Evolutionary conservation across 2,113 vertebrate genomes (phyloP).

Genomic region (Ardeotis arabs): DNA sequence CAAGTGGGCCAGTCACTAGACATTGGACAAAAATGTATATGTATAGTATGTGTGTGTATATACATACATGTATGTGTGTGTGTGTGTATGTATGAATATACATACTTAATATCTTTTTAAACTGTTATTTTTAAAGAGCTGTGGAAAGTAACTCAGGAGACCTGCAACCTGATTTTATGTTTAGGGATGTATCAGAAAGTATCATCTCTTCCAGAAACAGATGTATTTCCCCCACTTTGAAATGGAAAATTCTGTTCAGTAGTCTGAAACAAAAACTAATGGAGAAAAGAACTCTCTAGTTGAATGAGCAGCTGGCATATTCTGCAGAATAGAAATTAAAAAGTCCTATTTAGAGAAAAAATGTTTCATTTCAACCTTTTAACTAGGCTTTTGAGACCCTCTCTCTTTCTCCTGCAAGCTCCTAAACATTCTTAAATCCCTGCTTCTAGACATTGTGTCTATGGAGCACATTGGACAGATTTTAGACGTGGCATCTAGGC

Average conservation of each 20-base stretch:
- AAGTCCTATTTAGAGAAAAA: not conserved
- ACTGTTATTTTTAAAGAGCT: not conserved
- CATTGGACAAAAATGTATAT: not conserved
- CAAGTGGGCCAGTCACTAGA: not conserved
- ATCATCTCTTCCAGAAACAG: not conserved
- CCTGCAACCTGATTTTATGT: not conserved
- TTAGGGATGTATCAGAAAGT: not conserved
- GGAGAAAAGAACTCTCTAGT: not conserved
- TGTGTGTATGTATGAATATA: not conserved
- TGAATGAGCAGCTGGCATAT: not conserved
- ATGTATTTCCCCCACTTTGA: not conserved
- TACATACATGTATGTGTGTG: rapidly evolving
- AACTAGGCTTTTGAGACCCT: not conserved
- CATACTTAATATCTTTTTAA: not conserved
- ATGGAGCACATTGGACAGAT: not conserved
- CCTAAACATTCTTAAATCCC: not conserved
- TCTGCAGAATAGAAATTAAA: not conserved
- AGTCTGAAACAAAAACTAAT: not conserved
- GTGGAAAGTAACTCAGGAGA: not conserved
- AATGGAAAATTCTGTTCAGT: not conserved
- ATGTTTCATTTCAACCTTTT: not conserved
- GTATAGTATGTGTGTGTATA: not conserved
- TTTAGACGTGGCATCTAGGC: not conserved
- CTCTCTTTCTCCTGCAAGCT: not conserved
- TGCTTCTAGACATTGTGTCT: not conserved